phyloP scores from a whole-genome alignment of 2,113 vertebrate genomes.

The Crotalus horridus region DNA sequence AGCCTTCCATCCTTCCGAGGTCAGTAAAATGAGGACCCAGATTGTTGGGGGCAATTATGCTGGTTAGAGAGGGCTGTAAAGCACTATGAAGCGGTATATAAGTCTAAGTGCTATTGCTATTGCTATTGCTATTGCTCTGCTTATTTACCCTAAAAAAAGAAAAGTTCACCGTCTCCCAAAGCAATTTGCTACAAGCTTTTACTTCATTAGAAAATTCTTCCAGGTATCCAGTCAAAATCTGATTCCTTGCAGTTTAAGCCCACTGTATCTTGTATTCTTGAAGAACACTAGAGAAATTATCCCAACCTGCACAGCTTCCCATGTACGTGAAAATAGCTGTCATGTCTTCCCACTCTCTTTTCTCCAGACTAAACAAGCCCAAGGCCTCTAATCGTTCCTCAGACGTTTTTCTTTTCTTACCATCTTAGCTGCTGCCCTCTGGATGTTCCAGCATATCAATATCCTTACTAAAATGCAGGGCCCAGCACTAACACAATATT shows the following conservation, averaged over 20 bases:
- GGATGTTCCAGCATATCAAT: neutral
- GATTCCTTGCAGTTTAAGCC: neutral
- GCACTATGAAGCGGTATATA: no score
- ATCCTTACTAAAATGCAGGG: neutral
- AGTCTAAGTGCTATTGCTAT: no score
- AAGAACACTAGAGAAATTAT: neutral
- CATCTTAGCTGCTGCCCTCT: neutral
- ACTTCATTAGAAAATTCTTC: neutral
- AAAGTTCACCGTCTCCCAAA: neutral
- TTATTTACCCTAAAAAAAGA: neutral
- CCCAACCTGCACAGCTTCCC: neutral
- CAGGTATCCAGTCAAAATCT: neutral
- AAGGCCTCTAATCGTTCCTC: neutral
- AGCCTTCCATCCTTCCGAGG: no score
- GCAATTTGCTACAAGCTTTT: neutral
- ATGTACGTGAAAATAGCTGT: neutral
- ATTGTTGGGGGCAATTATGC: no score
- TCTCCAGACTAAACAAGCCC: neutral
- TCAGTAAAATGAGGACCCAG: no score
- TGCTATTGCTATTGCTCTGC: neutral
- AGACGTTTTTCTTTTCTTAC: neutral
- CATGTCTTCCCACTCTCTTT: neutral
- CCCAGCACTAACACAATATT: neutral
- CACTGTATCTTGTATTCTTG: neutral
- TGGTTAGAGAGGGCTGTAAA: no score